Percentiles rank a stretch among this genome's conserved stretches.
phyloP scores from a whole-genome alignment of 1,140 invertebrate species.

The Apis cerana region DNA sequence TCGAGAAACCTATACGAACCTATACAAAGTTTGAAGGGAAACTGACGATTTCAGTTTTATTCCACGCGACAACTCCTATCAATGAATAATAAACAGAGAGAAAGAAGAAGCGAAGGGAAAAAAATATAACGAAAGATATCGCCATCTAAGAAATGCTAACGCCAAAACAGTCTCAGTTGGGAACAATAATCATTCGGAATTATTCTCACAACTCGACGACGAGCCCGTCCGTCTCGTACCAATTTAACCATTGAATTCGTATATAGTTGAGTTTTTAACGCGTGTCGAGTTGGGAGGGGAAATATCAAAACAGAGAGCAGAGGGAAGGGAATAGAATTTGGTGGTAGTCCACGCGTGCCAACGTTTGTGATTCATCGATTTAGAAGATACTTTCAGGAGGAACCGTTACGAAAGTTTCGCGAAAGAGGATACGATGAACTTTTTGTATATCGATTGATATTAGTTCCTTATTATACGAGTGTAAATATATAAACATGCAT shows the following conservation, averaged over 20 bases:
- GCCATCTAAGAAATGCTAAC: no score
- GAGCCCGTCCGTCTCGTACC: conserved; percentile 34
- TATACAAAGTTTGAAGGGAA: not conserved
- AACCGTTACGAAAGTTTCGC: not conserved
- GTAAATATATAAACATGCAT: not conserved
- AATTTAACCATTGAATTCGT: conserved; percentile 12
- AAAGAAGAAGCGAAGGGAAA: no score
- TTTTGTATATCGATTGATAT: not conserved
- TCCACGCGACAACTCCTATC: not conserved
- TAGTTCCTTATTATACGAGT: not conserved
- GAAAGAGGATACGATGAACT: not conserved
- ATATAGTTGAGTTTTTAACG: conserved; percentile 4
- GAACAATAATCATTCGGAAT: conserved; percentile 37
- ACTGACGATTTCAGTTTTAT: not conserved
- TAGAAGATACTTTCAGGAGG: not conserved
- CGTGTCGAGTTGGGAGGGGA: conserved; percentile 12
- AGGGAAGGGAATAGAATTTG: not conserved
- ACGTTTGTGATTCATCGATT: conserved; percentile 7
- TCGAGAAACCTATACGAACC: not conserved
- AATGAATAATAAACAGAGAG: no score
- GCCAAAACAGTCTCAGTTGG: conserved; percentile 32
- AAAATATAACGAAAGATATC: not conserved
- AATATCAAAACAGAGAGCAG: not conserved
- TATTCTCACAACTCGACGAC: conserved; percentile 43
- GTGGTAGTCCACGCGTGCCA: conserved; percentile 33